Percentiles rank a stretch among this genome's conserved stretches.
phyloP scores from a whole-genome alignment of 2,888 invertebrate genomes.

The Saturnia japonica region DNA sequence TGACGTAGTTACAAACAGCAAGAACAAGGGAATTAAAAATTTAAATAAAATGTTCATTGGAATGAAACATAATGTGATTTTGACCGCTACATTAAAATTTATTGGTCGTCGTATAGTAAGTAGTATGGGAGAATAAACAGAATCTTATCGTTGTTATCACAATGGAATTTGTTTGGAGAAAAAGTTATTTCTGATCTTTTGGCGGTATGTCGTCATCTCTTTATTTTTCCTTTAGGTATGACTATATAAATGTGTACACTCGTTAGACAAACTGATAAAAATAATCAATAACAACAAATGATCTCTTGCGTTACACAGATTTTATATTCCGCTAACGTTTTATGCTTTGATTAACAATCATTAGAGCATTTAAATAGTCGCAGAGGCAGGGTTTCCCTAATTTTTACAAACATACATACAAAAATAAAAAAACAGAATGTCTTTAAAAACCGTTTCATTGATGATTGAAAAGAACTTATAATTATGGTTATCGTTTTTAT shows the following conservation, averaged over 20 bases:
- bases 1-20: not conserved
- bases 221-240: constrained; percentile 43
- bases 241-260: constrained; percentile 26
- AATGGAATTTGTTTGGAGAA: constrained; percentile 56
- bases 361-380: not conserved
- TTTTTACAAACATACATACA: too few species aligned
- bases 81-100: constrained; percentile 10
- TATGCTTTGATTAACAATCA: not conserved
- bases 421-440: too few species aligned
- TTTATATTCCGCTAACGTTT: not conserved
- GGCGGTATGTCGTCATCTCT: constrained; percentile 44
- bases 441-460: too few species aligned
- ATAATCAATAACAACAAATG: constrained; percentile 28
- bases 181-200: constrained; percentile 56
- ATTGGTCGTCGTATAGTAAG: constrained; percentile 14
- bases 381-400: too few species aligned
- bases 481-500: not conserved
- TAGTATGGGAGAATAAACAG: constrained; percentile 16
- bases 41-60: not conserved
- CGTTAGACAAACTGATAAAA: constrained; percentile 32
- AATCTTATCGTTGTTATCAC: constrained; percentile 51
- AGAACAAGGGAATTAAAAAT: not conserved
- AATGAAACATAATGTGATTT: constrained; percentile 1
- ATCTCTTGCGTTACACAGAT: not conserved
- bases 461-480: not conserved